Evolutionary conservation across 2,113 vertebrate species (phyloP).

Genomic region (Aspidoscelis tigris): DNA sequence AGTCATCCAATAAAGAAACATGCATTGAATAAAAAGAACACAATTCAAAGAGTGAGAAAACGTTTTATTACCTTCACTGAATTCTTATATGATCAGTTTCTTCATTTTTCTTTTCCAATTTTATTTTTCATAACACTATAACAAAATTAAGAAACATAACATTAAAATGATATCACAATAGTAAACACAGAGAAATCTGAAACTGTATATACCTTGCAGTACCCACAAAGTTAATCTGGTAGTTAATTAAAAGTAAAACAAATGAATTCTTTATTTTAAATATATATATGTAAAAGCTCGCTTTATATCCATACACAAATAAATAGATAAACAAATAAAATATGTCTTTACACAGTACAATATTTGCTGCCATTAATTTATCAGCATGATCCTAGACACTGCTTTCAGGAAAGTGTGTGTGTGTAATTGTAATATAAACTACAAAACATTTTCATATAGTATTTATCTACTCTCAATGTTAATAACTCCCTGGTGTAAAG

Average conservation of each 20-base stretch:
- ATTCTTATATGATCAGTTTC: constrained; percentile 67
- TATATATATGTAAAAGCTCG: constrained; percentile 38
- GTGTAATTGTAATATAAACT: constrained; percentile 11
- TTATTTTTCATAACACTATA: constrained; percentile 68
- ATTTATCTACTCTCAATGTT: neutral
- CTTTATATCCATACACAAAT: constrained; percentile 46
- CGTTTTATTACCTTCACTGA: constrained; percentile 75
- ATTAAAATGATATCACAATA: constrained; percentile 50
- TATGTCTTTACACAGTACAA: constrained; percentile 63
- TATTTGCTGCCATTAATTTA: constrained; percentile 35
- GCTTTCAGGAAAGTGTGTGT: neutral
- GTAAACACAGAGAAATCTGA: constrained; percentile 29
- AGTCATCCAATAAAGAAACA: neutral
- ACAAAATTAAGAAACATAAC: constrained; percentile 54
- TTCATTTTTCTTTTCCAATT: constrained; percentile 68
- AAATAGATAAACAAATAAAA: neutral
- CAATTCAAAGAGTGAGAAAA: neutral
- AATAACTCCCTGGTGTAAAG: neutral
- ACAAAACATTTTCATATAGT: constrained; percentile 42
- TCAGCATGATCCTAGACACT: neutral
- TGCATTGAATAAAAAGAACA: constrained; percentile 1
- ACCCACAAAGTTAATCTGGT: constrained; percentile 31
- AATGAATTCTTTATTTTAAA: constrained; percentile 12
- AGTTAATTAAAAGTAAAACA: neutral
- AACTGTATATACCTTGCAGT: neutral